Base-by-base conservation (phyloP, 1,140 invertebrate species). In the Aphidius ervi region DNA sequence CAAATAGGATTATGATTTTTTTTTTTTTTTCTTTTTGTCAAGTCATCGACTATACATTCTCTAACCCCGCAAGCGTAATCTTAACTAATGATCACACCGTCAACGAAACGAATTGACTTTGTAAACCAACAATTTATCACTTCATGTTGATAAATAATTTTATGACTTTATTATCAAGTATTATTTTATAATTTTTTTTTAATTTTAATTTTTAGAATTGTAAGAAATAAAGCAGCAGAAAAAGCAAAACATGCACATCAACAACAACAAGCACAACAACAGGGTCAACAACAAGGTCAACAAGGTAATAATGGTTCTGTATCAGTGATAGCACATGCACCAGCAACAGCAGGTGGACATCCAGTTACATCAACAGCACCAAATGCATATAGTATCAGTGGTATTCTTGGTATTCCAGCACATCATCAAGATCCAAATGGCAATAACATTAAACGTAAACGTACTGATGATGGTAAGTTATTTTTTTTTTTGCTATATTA, bases 221-320 rank as follows among this genome's bases (percentile, higher is more conserved):
- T 97, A 49, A 84, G 94, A 60, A 97, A 97, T 81, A 97, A 97
- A 74, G 94, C 94, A 9, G 94, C 94, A 5, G 94, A 97, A 79
- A 96, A 95, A 73, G 93, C 93, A 69, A 97, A 97, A 76, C 90
- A 93, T 71, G 90, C 91, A 39, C 90, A 92, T 77, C 88, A 91
- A 68, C 87, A 85, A 82, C 78, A 88, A 80, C 79, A 85, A 65
- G 79, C 79, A 63, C 83, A 86, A 65, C 80, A 83, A 71, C 72
- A 81, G 83, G 65, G 84, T 82, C 74, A 79, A 68, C 71, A 77
- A 61, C 75, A 82, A 71, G 73, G 75, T 64, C 76, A 79, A 61
- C 69, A 71, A 10, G 73, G 76, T 63, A 71, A 74, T 58, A 78
- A 83, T 70, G 76, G 83, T 68, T 80, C 82, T 46, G 83, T 84